phyloP scores from a whole-genome alignment of 2,797 vertebrate genomes.

The Brotula barbata region DNA sequence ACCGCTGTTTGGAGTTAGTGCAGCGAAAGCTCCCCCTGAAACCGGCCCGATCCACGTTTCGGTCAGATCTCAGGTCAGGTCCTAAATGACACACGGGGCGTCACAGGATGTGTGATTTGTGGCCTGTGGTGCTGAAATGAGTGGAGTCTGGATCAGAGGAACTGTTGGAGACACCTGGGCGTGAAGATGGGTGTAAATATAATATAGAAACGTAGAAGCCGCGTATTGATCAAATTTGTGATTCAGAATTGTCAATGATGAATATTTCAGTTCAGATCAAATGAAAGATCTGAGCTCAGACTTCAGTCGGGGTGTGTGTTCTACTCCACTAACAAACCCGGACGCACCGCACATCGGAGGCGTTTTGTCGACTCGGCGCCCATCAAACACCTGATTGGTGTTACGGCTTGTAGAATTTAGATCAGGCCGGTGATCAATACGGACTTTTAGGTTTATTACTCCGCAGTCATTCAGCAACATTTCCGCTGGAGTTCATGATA shows the following conservation, averaged over 20 bases:
- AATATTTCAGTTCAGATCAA: no score
- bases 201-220: no score
- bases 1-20: constrained; percentile 12
- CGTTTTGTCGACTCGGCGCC: constrained; percentile 16
- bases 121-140: no score
- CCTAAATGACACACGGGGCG: constrained; percentile 1
- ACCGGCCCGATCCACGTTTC: constrained; percentile 14
- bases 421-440: no score
- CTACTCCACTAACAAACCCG: neutral
- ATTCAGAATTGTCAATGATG: no score
- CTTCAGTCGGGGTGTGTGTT: no score
- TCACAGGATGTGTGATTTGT: no score
- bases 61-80: neutral
- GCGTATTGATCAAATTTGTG: no score
- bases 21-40: constrained; percentile 12
- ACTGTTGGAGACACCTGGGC: no score
- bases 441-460: constrained; percentile 46
- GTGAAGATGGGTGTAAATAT: no score
- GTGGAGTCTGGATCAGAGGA: no score
- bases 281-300: no score
- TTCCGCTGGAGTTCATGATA: constrained; percentile 43
- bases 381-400: constrained; percentile 24
- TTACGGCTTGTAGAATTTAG: constrained; percentile 15
- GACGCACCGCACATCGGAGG: neutral
- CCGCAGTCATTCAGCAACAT: constrained; percentile 42